Base-by-base conservation (phyloP, 35 echinoderm and acorn worm species). In the Apostichopus japonicus region DNA sequence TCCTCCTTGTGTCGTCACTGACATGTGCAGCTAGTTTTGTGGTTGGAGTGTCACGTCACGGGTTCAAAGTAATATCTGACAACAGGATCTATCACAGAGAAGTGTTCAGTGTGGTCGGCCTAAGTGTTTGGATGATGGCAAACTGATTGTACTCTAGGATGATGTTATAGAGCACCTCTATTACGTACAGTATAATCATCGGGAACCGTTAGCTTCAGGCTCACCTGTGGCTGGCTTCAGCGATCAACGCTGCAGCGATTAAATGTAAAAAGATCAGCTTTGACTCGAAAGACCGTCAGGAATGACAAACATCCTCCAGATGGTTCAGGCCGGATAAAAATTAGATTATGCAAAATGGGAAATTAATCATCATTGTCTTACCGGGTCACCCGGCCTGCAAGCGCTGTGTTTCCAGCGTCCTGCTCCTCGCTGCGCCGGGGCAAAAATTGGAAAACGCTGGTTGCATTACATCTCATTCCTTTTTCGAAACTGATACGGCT, bases 321-420 rank as follows among this genome's bases (percentile, higher is more conserved):
- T 54, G 79, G 6, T 83, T 55, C 6, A 83, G 17, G 33, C 7
- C 33, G 15, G 54, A 53, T n/a, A 83, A 54, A 83, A 83, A 83
- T 83, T 44, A 83, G 44, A 83, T 83, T 83, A 83, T 83, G 79
- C 79, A 83, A 83, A 44, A 83, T 83, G 79, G 54, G 44, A 55
- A 54, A 83, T 83, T 83, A 83, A 83, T 83, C 54, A 83, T 83
- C 79, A 54, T 55, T 83, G 79, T 83, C 79, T 55, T 55, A 55
- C 19, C 17, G 79, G 79, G 77, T 24, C 77, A 79, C 77, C 77
- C 77, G 13, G 14, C 22, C n/a, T 44, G 33, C 10, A 10, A 23
- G 77, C 77, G 10, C 63, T 67, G 4, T 44, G 33, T 44, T 44
- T 11, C 63, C 63, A 19, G 63, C 63, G 63, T 15, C 11, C 11